phyloP scores from a whole-genome alignment of 2,888 invertebrate genomes.

The Biston stratarius region DNA sequence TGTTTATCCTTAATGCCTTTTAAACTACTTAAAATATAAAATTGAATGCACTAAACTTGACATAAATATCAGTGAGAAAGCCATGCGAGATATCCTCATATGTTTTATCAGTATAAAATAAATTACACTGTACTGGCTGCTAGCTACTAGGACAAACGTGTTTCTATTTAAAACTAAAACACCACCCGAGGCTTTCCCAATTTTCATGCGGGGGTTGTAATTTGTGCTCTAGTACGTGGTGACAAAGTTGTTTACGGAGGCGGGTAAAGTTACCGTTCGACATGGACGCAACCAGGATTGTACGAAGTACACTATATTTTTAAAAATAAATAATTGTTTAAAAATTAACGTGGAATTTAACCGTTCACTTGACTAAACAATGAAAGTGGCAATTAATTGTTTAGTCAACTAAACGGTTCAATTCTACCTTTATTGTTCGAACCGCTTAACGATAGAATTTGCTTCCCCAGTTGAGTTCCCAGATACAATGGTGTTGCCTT shows the following conservation, averaged over 20 bases:
- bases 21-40: too few relatives aligned
- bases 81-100: background rate
- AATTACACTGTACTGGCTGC: slow-evolving; percentile 2
- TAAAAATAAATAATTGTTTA: too few relatives aligned
- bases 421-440: too few relatives aligned
- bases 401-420: too few relatives aligned
- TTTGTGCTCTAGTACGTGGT: slow-evolving; percentile 40
- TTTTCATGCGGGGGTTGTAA: slow-evolving; percentile 39
- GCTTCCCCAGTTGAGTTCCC: too few relatives aligned
- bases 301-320: background rate
- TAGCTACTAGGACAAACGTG: slow-evolving; percentile 21
- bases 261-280: slow-evolving; percentile 17
- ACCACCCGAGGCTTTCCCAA: slow-evolving; percentile 42
- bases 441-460: too few relatives aligned
- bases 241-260: slow-evolving; percentile 41
- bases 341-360: too few relatives aligned
- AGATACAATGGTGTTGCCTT: too few relatives aligned
- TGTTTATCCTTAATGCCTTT: too few relatives aligned
- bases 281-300: slow-evolving; percentile 11
- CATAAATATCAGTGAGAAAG: background rate
- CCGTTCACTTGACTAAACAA: too few relatives aligned
- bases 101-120: slow-evolving; percentile 14
- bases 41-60: background rate
- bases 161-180: slow-evolving; percentile 39
- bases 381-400: too few relatives aligned